Base-by-base conservation (phyloP, 92 coral and sea anemone species). In the Porites cylindrica region DNA sequence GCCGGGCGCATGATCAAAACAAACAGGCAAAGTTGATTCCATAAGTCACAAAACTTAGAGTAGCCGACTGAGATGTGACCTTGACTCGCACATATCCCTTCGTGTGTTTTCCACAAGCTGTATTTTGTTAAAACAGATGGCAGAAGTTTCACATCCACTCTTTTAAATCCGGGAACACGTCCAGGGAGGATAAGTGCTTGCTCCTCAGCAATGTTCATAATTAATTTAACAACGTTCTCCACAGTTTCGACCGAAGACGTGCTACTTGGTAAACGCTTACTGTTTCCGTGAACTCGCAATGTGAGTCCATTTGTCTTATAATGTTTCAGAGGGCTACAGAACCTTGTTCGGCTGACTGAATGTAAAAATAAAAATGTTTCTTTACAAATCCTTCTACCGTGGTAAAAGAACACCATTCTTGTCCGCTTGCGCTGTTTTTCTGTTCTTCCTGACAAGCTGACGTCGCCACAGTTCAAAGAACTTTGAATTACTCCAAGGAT, bases 101-200 rank as follows among this genome's bases (percentile, higher is more conserved):
- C 38, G 43, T 81, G 67, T 17, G 72, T 13, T 68, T 66, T 81
- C 63, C 75, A 66, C 1, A 81, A 26, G 43, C 60, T 81, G 77
- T 65, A 61, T 51, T 68, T 81, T 20, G 85, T 81, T 24, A 66
- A 68, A 8, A 64, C 58, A 18, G 85, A 81, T 14, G 85, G 85
- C 13, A 82, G 77, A 16, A 82, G 50, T 24, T 82, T 82, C 19
- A 82, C 66, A 19, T 82, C 67, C 13, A 51, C 24, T 20, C 86
- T 32, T 43, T 53, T 53, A 11, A 82, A 82, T 9, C 86, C 86
- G n/a, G 77, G 86, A 47, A 51, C 76, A 23, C 86, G 61, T 56
- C 86, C 86, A 20, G 86, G 86, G 66, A 82, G 74, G n/a, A 68
- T 16, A n/a, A 82, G 63, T 14, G 87, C 80, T 53, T 83, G 59